Conservation (phyloP, 2,888 invertebrate species). For the Spisula subtruncata region DNA sequence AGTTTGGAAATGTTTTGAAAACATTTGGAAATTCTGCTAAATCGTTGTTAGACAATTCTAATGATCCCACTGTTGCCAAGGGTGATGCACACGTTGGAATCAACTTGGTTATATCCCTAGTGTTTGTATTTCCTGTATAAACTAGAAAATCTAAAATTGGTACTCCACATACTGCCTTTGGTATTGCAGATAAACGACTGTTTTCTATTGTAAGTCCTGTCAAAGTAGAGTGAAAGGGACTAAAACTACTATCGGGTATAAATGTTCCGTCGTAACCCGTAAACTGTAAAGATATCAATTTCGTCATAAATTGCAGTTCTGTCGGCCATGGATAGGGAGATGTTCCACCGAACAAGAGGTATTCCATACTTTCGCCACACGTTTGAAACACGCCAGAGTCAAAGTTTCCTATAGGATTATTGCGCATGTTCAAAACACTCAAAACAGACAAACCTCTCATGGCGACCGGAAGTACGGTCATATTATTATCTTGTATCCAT, state of each 20-base stretch:
- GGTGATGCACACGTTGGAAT: background rate
- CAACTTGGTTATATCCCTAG: background rate
- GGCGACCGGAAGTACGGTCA: background rate
- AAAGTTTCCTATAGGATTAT: constrained; percentile 5
- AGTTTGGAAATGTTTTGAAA: background rate
- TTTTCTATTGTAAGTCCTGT: constrained; percentile 13
- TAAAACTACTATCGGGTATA: background rate
- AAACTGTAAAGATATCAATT: constrained; percentile 17
- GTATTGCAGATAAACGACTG: background rate
- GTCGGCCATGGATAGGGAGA: background rate
- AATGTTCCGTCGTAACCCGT: background rate
- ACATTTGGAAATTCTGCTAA: background rate
- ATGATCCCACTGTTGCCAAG: background rate
- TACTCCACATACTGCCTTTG: background rate
- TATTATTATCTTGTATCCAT: constrained; percentile 9
- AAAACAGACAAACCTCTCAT: background rate
- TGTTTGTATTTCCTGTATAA: background rate
- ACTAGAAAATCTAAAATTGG: background rate
- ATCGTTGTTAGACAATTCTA: constrained; percentile 13
- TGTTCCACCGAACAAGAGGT: background rate
- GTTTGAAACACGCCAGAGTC: background rate
- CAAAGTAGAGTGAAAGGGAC: background rate
- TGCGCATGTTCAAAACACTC: background rate
- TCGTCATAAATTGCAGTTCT: background rate
- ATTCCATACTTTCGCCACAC: background rate